Conservation (phyloP, 2,888 invertebrate genomes). For the Cinara cedri region DNA sequence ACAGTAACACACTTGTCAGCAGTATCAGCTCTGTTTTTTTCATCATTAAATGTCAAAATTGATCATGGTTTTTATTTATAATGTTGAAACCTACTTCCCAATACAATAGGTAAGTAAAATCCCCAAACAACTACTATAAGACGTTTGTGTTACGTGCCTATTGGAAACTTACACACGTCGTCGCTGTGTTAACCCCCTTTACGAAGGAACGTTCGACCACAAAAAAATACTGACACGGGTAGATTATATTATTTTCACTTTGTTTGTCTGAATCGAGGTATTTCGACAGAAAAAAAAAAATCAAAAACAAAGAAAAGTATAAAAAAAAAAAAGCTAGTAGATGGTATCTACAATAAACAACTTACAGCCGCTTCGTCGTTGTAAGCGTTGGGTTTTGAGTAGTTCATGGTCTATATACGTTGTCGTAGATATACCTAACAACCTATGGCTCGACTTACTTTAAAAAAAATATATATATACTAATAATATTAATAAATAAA, state of each 20-base stretch:
- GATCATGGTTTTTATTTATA: too few relatives aligned
- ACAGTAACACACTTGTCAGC: too few relatives aligned
- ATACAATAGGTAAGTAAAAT: too few relatives aligned
- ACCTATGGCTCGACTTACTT: neutral
- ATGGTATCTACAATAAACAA: slow-evolving; percentile 31
- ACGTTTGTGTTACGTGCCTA: too few relatives aligned
- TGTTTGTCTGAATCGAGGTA: slow-evolving; percentile 7
- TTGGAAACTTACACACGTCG: neutral
- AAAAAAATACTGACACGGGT: slow-evolving; percentile 19
- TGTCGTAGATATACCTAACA: neutral
- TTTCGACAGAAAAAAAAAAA: slow-evolving; percentile 14
- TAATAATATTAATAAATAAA: neutral
- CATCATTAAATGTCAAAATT: too few relatives aligned
- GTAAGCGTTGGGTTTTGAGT: slow-evolving; percentile 1
- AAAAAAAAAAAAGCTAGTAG: slow-evolving; percentile 21
- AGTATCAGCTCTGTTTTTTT: too few relatives aligned
- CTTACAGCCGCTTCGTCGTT: neutral
- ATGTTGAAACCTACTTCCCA: too few relatives aligned
- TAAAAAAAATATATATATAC: neutral
- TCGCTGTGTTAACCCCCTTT: neutral
- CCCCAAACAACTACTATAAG: too few relatives aligned
- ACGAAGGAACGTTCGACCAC: slow-evolving; percentile 5
- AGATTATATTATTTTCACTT: slow-evolving; percentile 11
- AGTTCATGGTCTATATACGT: neutral
- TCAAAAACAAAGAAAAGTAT: neutral